A percentile compares a stretch with the other conserved stretches of the same genome.
Evolutionary conservation across 2,113 vertebrate genomes (phyloP).

Genomic region (Tichodroma muraria): DNA sequence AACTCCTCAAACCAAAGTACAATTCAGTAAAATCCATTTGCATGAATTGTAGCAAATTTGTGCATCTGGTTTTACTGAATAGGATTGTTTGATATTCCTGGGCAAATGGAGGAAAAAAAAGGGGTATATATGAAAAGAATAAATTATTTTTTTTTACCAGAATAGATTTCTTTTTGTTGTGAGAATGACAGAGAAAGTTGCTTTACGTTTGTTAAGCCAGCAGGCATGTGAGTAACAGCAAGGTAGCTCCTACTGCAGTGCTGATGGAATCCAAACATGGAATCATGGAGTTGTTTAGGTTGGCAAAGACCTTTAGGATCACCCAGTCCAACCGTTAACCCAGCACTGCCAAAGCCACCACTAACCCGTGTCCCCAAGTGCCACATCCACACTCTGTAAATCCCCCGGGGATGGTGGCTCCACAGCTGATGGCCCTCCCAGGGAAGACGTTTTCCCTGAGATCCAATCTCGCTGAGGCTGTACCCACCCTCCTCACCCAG

Average conservation of each 20-base stretch:
- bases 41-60: not conserved
- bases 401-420: not conserved
- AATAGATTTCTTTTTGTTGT: not conserved
- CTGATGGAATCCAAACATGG: not conserved
- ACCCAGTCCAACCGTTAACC: not conserved
- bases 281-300: not conserved
- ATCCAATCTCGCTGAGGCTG: not conserved
- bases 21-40: not conserved
- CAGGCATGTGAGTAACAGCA: not conserved
- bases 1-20: not conserved
- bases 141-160: not conserved
- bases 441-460: not conserved
- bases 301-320: not conserved
- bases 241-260: not conserved
- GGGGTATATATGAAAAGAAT: not conserved
- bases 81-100: not conserved
- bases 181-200: not conserved
- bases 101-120: not conserved
- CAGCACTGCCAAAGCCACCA: not conserved
- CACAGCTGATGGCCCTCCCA: not conserved
- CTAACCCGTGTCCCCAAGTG: not conserved
- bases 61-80: not conserved
- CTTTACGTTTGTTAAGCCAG: not conserved
- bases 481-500: not conserved
- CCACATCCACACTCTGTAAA: not conserved